Base-by-base conservation (phyloP, 2,888 invertebrate genomes). In the Lissocephala sabroskyi region DNA sequence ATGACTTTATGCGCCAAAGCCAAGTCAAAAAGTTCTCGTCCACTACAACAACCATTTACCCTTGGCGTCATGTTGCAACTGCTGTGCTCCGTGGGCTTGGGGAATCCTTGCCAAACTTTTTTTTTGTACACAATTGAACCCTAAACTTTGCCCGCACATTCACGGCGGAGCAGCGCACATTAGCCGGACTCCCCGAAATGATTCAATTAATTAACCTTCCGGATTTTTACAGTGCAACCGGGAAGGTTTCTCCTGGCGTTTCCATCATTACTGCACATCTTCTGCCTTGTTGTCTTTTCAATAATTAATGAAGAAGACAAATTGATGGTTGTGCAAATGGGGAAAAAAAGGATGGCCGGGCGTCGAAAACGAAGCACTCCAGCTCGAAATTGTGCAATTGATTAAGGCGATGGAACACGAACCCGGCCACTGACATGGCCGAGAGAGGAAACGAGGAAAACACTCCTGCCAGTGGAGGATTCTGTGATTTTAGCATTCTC, bases 291-390 rank as follows among this genome's bases (percentile, higher is more conserved):
- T 39, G 23, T 29, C n/a, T 11, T 28, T 61, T 66, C 61, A 68
- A 70, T 68, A 74, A 74, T 70, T 74, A 66, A 68, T 68, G 71
- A 63, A 70, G n/a, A 63, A 70, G 66, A 74, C 71, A 68, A 74
- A 74, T 74, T 70, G 75, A 61, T 54, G 55, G 52, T 35, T 35
- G 35, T 16, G 5, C 16, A 35, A 35, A 35, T 16, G 6, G 16
- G 1, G 16, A 35, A 35, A 23, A 23, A 23, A 23, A 23, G 7
- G 7, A 23, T 23, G 7, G 23, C 3, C 7, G 23, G 23, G 23
- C 3, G 23, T 23, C 3, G 23, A 23, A 23, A 23, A 23, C n/a
- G n/a, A n/a, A n/a, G n/a, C n/a, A n/a, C n/a, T n/a, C n/a, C n/a
- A n/a, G n/a, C n/a, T n/a, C n/a, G n/a, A n/a, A n/a, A n/a, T n/a